Evolutionary conservation across 2,113 vertebrate genomes (phyloP), one percentile per base, ranked within the genome.

Genomic region (Tinamus guttatus): DNA sequence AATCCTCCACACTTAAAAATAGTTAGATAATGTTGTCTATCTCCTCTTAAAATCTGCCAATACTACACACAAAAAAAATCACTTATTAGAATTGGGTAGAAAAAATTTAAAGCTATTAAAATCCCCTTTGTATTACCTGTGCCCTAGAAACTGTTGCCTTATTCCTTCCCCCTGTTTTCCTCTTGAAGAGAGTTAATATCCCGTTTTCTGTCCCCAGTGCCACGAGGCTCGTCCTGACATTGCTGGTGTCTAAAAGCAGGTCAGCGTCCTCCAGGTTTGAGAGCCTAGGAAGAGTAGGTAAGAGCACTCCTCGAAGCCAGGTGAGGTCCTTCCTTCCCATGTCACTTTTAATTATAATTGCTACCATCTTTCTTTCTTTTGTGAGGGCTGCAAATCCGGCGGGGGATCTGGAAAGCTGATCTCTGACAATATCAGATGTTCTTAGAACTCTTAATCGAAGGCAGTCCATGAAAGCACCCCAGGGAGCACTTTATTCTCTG

Each of bases 391-490:
- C 2, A 67, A 74, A 96, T 97, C 89, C 85, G 87, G 90, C 87
- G 85, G 87, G 91, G 71, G 90, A 93, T 97, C 89, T 90, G 82
- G 90, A 3, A 7, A 92, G 73, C 80, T 56, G 69, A 71, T 96
- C 94, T 94, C 90, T 93, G 90, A 85, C 92, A 94, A 96, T 90
- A 96, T 95, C 90, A 96, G 67, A 95, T 96, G 79, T 93, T 95
- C 93, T 95, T 84, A 97, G 95, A 96, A 96, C 85, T 77, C 90
- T 94, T 97, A 93, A 95, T 96, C 90, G 88, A 97, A 96, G 93
- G 92, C 90, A 96, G 95, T 79, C 91, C 81, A 81, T 90, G 88
- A 96, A 95, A 97, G 92, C 92, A 95, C 96, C 90, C 81, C 9
- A 25, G 96, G 94, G 93, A 96, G 92, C 2, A 34, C 89, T 97